phyloP scores from a whole-genome alignment of 2,888 invertebrate species.

The Nasonia oneida region DNA sequence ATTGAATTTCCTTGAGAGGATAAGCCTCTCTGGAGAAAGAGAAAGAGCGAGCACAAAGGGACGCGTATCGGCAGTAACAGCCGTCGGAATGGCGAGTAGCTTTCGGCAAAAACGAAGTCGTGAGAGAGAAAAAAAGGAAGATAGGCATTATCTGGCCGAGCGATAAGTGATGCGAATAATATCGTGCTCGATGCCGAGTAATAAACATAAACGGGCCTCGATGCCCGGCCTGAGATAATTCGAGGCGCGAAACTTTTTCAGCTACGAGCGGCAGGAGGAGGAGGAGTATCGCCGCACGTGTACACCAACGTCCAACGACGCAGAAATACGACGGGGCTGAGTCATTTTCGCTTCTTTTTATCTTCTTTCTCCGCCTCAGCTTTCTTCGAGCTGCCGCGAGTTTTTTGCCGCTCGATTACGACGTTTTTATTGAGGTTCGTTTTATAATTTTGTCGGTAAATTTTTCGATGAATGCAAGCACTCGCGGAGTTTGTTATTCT shows the following conservation, averaged over 20 bases:
- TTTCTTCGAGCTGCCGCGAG: neutral
- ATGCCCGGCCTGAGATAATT: slow-evolving; percentile 59
- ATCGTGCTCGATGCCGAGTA: slow-evolving; percentile 49
- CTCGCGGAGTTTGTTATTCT: neutral
- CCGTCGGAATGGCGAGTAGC: neutral
- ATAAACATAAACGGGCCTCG: slow-evolving; percentile 57
- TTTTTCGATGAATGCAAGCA: neutral
- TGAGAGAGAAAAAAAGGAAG: neutral
- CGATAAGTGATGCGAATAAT: slow-evolving; percentile 59
- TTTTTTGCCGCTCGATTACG: slow-evolving; percentile 9
- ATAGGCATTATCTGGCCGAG: slow-evolving; percentile 34
- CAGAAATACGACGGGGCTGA: slow-evolving; percentile 49
- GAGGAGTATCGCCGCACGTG: slow-evolving; percentile 14
- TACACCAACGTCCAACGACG: neutral
- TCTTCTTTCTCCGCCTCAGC: slow-evolving; percentile 7
- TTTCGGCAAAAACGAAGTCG: neutral
- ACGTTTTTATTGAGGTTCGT: neutral
- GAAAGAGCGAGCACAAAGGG: neutral
- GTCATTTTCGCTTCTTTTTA: slow-evolving; percentile 36
- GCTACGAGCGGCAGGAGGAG: neutral
- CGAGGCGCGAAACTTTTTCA: slow-evolving; percentile 48
- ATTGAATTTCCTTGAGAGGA: slow-evolving; percentile 4
- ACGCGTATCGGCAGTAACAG: neutral
- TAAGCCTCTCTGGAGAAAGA: neutral
- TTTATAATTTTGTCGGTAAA: neutral